phyloP scores from a whole-genome alignment of 1,140 invertebrate species.

The Babylonia areolata region DNA sequence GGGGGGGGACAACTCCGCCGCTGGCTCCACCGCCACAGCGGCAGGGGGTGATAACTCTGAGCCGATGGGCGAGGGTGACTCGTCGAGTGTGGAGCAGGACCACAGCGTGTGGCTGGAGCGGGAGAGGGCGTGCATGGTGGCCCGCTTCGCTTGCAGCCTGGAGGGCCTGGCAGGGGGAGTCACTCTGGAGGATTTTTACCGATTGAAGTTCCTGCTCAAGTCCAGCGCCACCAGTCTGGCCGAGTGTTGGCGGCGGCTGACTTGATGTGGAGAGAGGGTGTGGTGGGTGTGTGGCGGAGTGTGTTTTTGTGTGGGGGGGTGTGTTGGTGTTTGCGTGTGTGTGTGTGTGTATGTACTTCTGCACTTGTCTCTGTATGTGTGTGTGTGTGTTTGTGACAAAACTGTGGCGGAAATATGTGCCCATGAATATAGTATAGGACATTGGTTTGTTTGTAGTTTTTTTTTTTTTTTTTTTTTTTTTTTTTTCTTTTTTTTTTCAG shows the following conservation, averaged over 20 bases:
- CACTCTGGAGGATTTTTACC: conserved; percentile 65
- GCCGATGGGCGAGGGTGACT: conserved; percentile 40
- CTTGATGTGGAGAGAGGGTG: background rate
- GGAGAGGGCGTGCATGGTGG: conserved; percentile 58
- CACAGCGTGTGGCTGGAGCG: conserved; percentile 68
- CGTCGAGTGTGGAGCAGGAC: conserved; percentile 64
- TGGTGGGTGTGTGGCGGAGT: too few species aligned
- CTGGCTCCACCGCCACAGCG: background rate
- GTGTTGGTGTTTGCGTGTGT: too few species aligned
- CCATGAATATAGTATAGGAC: too few species aligned
- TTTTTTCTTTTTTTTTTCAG: too few species aligned
- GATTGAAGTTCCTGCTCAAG: conserved; percentile 70
- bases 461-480: too few species aligned
- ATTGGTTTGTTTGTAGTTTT: too few species aligned
- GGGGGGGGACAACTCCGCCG: background rate
- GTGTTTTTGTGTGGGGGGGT: too few species aligned
- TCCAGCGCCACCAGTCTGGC: conserved; percentile 66
- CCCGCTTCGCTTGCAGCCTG: conserved; percentile 56
- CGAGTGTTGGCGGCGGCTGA: conserved; percentile 61
- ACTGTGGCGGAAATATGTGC: too few species aligned
- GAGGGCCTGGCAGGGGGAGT: conserved; percentile 44
- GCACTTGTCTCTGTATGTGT: too few species aligned
- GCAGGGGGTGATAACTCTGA: background rate
- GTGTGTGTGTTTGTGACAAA: too few species aligned
- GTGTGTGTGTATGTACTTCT: too few species aligned